A percentile compares a stretch with the other conserved stretches of the same genome.
Conservation (phyloP, 2,113 vertebrate genomes). For the Apeltes quadracus region DNA sequence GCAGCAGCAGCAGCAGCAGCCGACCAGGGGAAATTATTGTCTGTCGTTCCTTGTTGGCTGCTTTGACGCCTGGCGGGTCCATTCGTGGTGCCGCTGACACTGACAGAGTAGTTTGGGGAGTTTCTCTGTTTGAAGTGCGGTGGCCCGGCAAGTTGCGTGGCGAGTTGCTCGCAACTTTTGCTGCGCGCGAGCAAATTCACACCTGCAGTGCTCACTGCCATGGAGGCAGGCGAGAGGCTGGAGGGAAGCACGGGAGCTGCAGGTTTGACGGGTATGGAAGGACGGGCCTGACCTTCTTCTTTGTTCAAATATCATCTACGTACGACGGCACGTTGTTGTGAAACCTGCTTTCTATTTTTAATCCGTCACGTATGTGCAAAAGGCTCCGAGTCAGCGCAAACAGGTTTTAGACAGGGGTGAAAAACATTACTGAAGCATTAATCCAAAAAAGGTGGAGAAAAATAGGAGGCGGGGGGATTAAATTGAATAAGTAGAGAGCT, state of each 20-base stretch:
- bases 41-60: conserved; percentile 70
- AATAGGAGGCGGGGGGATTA: conserved; percentile 9
- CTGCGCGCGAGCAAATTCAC: conserved; percentile 47
- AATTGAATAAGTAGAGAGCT: conserved; percentile 37
- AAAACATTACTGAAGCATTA: conserved; percentile 34
- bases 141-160: conserved; percentile 34
- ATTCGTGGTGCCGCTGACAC: conserved; percentile 41
- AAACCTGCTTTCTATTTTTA: background rate
- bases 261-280: too few relatives aligned
- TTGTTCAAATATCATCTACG: too few relatives aligned
- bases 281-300: too few relatives aligned
- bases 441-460: conserved; percentile 50
- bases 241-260: conserved; percentile 39
- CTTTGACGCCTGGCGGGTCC: conserved; percentile 66
- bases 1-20: conserved; percentile 56
- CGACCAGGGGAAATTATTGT: conserved; percentile 73
- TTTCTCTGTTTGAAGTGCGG: conserved; percentile 47
- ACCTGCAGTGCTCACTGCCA: conserved; percentile 51
- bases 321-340: too few relatives aligned
- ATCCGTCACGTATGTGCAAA: too few relatives aligned
- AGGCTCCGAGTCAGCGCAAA: background rate
- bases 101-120: conserved; percentile 69
- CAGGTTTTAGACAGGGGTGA: conserved; percentile 1
- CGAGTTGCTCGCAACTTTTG: conserved; percentile 3
- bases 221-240: conserved; percentile 45